Evolutionary conservation across 2,797 vertebrate genomes (phyloP), one percentile per base, ranked within the genome.

Genomic region (Anniella stebbinsi): DNA sequence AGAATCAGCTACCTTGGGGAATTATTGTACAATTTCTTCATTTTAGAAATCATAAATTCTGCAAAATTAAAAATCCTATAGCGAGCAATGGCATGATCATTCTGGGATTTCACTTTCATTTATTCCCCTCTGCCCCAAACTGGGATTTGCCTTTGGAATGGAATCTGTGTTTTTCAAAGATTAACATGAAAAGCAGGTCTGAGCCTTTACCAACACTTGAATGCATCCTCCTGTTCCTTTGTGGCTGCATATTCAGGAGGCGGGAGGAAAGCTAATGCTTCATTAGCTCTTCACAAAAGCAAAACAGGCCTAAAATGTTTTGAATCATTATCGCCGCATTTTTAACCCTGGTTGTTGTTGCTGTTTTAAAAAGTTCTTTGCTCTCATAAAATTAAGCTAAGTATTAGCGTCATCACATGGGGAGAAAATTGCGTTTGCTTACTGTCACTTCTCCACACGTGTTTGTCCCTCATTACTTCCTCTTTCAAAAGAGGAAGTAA

Each of bases 11-110:
- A 60, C 48, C 81, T 84, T 51, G n/a, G 18, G 66, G 38, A 36
- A 63, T 82, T 83, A 48, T 80, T 70, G n/a, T 30, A 66, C 9
- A 36, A 66, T 18, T 1, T 67, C 51, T 84, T n/a, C 30, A 66
- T 66, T 88, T 90, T 60, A 80, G 41, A 9, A 84, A 84, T 17
- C 12, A 15, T 28, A 84, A 77, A 85, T 63, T 84, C 70, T 54
- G 72, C 23, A 70, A 28, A 78, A 80, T 51, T 87, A 23, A 80
- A 57, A 80, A 30, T 70, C 30, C 17, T 33, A 72, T 30, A 4
- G 66, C 54, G 28, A 76, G 36, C 36, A 69, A 25, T 28, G 41
- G 36, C n/a, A 72, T 13, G 33, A 41, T 81, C 36, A 41, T 81
- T 57, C 41, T 38, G 66, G 57, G 48, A 57, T 41, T 81, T 45